These are phyloP conservation scores for Polyommatus iphigenia DNA, from an alignment of 2,888 invertebrate genomes.

Conservation along the genomic window DNA sequence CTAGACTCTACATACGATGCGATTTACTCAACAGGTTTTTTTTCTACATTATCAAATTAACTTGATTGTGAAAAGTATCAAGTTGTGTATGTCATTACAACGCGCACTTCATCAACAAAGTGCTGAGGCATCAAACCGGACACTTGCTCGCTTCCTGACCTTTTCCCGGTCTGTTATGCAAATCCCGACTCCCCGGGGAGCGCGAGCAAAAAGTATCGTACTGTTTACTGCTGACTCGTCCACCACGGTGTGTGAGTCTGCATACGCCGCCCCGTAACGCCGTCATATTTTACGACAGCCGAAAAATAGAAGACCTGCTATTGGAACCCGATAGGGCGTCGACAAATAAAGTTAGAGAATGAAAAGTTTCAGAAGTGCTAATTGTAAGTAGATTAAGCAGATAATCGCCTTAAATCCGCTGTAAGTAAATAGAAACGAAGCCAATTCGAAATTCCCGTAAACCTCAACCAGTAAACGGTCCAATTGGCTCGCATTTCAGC, in stretches of 20 bases:
- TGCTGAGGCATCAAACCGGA: slow-evolving; percentile 75
- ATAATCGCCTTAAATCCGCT: neutral
- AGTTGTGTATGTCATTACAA: slow-evolving; percentile 49
- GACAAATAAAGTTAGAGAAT: neutral
- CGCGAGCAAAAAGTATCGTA: slow-evolving; percentile 77
- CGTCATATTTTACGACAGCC: slow-evolving; percentile 4
- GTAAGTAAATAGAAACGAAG: neutral
- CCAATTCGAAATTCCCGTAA: neutral
- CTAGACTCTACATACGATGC: neutral
- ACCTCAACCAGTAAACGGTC: neutral
- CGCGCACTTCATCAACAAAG: slow-evolving; percentile 50
- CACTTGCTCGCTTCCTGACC: slow-evolving; percentile 80
- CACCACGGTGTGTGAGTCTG: slow-evolving; percentile 67
- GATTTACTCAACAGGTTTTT: neutral
- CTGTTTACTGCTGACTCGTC: slow-evolving; percentile 76
- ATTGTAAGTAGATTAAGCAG: neutral
- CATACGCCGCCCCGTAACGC: slow-evolving; percentile 62
- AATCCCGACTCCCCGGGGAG: slow-evolving; percentile 68
- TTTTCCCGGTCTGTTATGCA: slow-evolving; percentile 79
- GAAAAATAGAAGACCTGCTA: slow-evolving; percentile 17
- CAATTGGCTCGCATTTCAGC: neutral
- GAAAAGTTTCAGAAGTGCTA: neutral
- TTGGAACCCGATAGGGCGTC: neutral
- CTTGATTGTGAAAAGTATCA: slow-evolving; percentile 35
- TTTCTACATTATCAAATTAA: neutral